Conservation (phyloP, 2,888 invertebrate genomes). For the Heliconius aoede region DNA sequence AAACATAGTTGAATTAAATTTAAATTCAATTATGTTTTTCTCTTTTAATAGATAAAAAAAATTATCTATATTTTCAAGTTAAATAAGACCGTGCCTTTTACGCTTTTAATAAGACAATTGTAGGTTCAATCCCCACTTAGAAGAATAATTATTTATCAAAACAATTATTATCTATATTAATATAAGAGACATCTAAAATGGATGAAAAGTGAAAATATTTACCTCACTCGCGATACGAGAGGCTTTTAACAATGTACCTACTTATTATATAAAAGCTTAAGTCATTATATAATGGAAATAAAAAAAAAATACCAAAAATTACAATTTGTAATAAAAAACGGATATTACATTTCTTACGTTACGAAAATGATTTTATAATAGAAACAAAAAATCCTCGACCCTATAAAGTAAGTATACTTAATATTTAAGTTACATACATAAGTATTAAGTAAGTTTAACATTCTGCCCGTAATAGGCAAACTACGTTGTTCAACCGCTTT, state of each 20-base stretch:
- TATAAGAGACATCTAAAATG: not conserved
- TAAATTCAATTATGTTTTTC: not conserved
- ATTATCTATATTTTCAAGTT: not conserved
- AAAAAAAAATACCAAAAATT: not conserved
- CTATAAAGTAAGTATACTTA: not conserved
- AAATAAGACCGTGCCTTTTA: not conserved
- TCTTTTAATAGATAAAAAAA: not conserved
- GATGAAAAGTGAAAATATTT: not conserved
- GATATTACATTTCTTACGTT: too few relatives aligned
- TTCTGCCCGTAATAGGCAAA: conserved; percentile 2
- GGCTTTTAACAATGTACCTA: too few relatives aligned
- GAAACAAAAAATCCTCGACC: not conserved
- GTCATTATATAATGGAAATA: not conserved
- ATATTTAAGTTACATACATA: not conserved
- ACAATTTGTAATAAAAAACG: not conserved
- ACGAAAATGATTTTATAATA: not conserved
- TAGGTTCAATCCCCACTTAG: not conserved
- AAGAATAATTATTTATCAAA: not conserved
- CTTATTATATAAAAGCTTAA: not conserved
- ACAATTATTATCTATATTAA: not conserved
- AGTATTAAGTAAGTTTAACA: not conserved
- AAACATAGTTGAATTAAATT: too few relatives aligned
- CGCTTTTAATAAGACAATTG: not conserved
- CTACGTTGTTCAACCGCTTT: conserved; percentile 5
- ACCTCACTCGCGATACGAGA: too few relatives aligned